Evolutionary conservation across 2,888 invertebrate species (phyloP).

Genomic region (Chrysopilus asiliformis): DNA sequence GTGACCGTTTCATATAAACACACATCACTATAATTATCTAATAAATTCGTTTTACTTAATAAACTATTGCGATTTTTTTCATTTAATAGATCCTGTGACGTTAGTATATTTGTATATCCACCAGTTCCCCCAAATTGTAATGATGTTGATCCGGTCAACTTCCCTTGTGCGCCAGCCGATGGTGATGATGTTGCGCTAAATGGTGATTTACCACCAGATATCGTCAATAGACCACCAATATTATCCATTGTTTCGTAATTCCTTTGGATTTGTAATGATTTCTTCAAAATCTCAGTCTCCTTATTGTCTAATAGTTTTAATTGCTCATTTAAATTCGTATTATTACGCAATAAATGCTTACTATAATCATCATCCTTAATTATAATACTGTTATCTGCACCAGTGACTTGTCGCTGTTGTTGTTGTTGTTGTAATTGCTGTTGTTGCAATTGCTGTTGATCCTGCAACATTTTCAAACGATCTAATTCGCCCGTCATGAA

Average conservation of each 20-base stretch:
- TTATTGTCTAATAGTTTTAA: conserved; percentile 28
- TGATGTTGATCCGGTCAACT: neutral
- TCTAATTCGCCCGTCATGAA: conserved; percentile 8
- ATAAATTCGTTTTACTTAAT: conserved; percentile 7
- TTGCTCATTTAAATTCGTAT: conserved; percentile 31
- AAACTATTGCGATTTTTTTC: neutral
- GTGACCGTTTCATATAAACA: conserved; percentile 1
- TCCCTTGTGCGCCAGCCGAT: neutral
- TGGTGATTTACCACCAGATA: too few species aligned
- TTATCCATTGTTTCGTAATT: conserved; percentile 12
- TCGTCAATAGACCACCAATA: conserved; percentile 3
- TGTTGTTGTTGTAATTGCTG: conserved; percentile 11
- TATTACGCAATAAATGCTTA: conserved; percentile 26
- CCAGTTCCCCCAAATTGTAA: neutral
- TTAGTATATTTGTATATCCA: neutral
- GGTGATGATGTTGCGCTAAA: neutral
- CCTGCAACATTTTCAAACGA: conserved; percentile 9
- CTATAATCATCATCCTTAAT: conserved; percentile 13
- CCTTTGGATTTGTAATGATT: conserved; percentile 13
- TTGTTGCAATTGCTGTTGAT: conserved; percentile 7
- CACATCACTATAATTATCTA: conserved; percentile 9
- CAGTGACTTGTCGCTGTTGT: conserved; percentile 5
- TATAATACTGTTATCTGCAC: neutral
- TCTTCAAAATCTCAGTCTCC: conserved; percentile 26
- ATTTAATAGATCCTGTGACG: neutral